A percentile compares a stretch with the other conserved stretches of the same genome.
phyloP scores from a whole-genome alignment of 2,888 invertebrate genomes.

The Parnassius apollo region DNA sequence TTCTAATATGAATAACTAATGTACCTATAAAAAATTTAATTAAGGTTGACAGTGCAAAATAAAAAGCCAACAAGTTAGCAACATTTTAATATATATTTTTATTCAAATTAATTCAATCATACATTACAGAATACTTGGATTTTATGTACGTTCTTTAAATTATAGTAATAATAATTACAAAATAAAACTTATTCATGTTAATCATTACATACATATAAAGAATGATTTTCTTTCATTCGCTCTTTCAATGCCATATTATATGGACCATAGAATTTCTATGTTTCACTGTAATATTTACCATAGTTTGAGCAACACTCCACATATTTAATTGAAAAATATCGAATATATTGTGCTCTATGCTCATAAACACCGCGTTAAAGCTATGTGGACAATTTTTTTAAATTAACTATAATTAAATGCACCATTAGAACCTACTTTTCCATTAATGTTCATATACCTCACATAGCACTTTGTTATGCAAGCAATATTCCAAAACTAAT shows the following conservation, averaged over 20 bases:
- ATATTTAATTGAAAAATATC: constrained; percentile 59
- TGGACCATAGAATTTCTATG: constrained; percentile 62
- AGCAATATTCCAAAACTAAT: constrained; percentile 56
- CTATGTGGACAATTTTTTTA: constrained; percentile 71
- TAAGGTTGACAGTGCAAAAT: constrained; percentile 41
- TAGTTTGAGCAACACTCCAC: constrained; percentile 68
- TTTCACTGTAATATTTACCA: constrained; percentile 41
- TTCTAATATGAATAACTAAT: not conserved
- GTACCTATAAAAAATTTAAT: not conserved
- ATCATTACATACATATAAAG: constrained; percentile 64
- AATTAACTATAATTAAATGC: constrained; percentile 78
- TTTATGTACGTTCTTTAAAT: constrained; percentile 77
- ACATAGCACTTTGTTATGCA: constrained; percentile 56
- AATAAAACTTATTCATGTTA: constrained; percentile 75
- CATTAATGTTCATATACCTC: constrained; percentile 43
- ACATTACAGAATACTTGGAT: constrained; percentile 77
- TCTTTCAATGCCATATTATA: constrained; percentile 63
- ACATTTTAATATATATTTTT: constrained; percentile 83
- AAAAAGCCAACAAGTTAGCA: constrained; percentile 70
- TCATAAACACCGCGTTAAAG: constrained; percentile 67
- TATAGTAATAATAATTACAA: constrained; percentile 75
- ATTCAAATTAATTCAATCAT: constrained; percentile 81
- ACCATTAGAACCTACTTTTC: constrained; percentile 63
- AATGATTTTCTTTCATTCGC: constrained; percentile 59
- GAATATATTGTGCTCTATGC: constrained; percentile 67